Conservation (phyloP, 2,113 vertebrate genomes). For the Mus pahari region DNA sequence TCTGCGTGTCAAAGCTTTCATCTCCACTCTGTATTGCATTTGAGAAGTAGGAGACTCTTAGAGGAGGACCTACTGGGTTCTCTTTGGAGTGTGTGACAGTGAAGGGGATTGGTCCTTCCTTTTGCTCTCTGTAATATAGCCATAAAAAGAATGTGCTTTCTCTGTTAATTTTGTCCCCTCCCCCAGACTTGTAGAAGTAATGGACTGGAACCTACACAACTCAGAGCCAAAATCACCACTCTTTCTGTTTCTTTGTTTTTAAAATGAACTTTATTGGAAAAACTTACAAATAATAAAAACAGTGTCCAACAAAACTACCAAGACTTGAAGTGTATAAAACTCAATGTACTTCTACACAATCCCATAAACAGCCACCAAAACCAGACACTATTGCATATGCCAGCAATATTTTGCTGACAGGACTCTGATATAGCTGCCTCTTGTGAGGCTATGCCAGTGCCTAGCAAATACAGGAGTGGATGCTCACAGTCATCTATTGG, state of each 20-base stretch:
- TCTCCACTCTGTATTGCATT: neutral
- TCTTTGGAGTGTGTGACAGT: neutral
- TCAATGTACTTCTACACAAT: neutral
- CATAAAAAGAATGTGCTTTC: neutral
- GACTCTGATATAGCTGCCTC: too few relatives aligned
- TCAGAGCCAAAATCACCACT: neutral
- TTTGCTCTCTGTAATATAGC: neutral
- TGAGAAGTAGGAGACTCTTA: neutral
- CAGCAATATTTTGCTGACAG: too few relatives aligned
- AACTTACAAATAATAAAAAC: neutral
- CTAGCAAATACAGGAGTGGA: too few relatives aligned
- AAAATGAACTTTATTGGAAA: neutral
- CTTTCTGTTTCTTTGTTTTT: neutral
- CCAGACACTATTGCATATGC: too few relatives aligned
- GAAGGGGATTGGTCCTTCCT: neutral
- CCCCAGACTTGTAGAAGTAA: neutral
- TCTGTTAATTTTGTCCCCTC: neutral
- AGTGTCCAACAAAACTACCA: neutral
- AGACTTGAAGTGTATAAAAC: neutral
- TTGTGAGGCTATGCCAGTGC: too few relatives aligned
- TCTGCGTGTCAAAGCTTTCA: neutral
- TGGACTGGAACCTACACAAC: neutral
- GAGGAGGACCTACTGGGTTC: neutral
- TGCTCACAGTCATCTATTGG: too few relatives aligned
- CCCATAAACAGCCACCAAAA: too few relatives aligned